Evolutionary conservation across 2,113 vertebrate species (phyloP).

Genomic region (Pelobates fuscus): DNA sequence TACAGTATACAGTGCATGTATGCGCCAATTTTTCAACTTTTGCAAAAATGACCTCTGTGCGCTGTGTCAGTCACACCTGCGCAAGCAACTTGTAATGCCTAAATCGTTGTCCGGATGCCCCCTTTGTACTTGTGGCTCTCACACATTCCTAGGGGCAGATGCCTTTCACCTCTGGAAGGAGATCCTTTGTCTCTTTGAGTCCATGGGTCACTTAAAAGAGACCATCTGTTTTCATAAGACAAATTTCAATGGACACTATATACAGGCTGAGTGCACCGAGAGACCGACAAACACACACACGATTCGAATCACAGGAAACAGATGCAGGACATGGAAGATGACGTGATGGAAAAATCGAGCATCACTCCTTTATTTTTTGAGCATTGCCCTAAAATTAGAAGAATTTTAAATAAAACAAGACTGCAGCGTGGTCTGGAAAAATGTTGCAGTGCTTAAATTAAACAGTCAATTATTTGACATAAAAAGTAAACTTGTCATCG

Average conservation of each 20-base stretch:
- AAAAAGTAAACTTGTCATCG: too few species aligned
- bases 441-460: too few species aligned
- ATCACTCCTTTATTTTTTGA: neutral
- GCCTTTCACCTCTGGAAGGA: neutral
- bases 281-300: constrained; percentile 33
- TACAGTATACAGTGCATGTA: too few species aligned
- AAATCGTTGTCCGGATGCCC: neutral
- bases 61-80: constrained; percentile 1
- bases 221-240: constrained; percentile 1
- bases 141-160: neutral
- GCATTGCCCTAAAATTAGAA: neutral
- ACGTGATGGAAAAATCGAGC: neutral
- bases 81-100: neutral
- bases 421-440: too few species aligned
- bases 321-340: constrained; percentile 36
- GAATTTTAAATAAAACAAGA: neutral
- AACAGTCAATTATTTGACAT: too few species aligned
- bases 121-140: neutral
- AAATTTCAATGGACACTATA: neutral
- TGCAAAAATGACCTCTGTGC: too few species aligned
- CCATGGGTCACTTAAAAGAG: neutral
- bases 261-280: neutral
- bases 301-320: constrained; percentile 51
- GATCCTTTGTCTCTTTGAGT: neutral
- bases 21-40: too few species aligned